Evolutionary conservation across 2,888 invertebrate genomes (phyloP), one percentile per base, ranked within the genome.

Genomic region (Dorcus hopei): DNA sequence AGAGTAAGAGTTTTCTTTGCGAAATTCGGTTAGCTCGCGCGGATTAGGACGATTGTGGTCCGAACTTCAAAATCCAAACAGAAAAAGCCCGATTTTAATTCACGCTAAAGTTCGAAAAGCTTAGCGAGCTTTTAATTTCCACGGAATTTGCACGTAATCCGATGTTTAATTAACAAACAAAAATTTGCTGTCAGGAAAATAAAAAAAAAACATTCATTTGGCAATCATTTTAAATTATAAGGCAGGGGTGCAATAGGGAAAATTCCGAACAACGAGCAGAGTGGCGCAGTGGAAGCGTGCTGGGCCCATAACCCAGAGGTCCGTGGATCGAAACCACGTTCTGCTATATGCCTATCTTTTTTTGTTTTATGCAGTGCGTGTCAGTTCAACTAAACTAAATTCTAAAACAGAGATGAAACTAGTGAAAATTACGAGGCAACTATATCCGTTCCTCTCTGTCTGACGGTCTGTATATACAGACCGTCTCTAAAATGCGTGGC

Each of bases 291-390:
- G 87, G 87, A 88, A 86, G 87, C 87, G 87, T 88, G 87, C 87
- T 88, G 87, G 87, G 87, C 87, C 87, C 87, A 88, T 88, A 88
- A 89, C 88, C 90, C 90, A 91, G 90, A 91, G 90, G 88, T 91
- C 90, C 90, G 91, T 90, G 87, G 89, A 89, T 89, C 88, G 89
- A 90, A 89, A 89, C 89, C 88, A 89, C 87, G 89, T 88, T 87
- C 87, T 87, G 87, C 87, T 87, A 87, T 33, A 6, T 7, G 4
- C 3, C 26, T 33, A 6, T 33, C 3, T 33, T 33, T 33, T 33
- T 33, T 33, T 33, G 6, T 33, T 33, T 33, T 6, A 33, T 19
- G 3, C 19, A 0, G 1, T 3, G 19, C 3, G 19, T 19, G 3
- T 19, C 19, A 19, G 19, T 19, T 19, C 26, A 33, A 6, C 3